These are phyloP conservation scores for Zaprionus vittiger DNA, from an alignment of 1,140 invertebrate species.

Conservation along the genomic window DNA sequence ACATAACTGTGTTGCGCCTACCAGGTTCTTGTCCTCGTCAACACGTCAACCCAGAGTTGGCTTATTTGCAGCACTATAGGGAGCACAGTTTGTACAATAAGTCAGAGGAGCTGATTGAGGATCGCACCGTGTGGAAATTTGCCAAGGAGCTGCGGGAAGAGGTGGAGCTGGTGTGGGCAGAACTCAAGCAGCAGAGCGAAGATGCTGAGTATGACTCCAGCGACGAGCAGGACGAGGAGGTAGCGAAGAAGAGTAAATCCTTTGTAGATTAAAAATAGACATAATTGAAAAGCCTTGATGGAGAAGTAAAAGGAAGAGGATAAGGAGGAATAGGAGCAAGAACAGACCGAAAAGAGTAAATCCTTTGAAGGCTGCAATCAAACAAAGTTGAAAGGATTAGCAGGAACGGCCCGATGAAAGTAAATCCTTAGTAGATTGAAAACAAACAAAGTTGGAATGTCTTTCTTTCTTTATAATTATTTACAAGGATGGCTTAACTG, in stretches of 20 bases:
- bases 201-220: neutral
- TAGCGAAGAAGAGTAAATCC: neutral
- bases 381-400: neutral
- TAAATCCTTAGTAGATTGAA: constrained; percentile 37
- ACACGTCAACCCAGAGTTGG: constrained; percentile 11
- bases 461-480: constrained; percentile 84
- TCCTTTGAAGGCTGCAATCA: too few relatives aligned
- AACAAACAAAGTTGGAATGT: constrained; percentile 83
- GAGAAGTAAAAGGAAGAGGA: too few relatives aligned
- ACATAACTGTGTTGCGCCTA: constrained; percentile 44
- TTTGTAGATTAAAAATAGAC: neutral
- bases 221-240: neutral
- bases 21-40: constrained; percentile 17
- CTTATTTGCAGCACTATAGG: constrained; percentile 64
- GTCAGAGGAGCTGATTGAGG: constrained; percentile 23
- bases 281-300: too few relatives aligned
- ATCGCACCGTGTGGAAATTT: constrained; percentile 50
- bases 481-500: constrained; percentile 83
- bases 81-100: constrained; percentile 25
- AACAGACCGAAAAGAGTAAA: neutral
- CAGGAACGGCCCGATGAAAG: neutral
- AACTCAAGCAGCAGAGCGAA: neutral
- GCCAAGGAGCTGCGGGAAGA: constrained; percentile 24
- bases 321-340: neutral
- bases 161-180: constrained; percentile 33